Conservation (phyloP, 2,113 vertebrate genomes). For the Poecile atricapillus region DNA sequence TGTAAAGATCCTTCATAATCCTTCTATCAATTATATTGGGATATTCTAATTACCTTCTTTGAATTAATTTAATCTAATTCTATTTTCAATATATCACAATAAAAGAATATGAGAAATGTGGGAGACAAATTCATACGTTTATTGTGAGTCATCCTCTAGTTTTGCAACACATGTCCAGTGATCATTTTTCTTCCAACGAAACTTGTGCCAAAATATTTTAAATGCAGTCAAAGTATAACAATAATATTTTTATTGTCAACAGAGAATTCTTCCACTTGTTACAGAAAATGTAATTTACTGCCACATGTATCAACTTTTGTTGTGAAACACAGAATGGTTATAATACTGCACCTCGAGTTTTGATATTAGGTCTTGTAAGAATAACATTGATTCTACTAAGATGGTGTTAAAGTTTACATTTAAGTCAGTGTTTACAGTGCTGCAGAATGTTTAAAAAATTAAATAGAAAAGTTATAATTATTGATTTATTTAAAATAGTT, state of each 20-base stretch:
- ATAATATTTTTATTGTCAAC: not conserved
- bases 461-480: not conserved
- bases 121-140: accelerated
- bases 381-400: not conserved
- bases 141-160: not conserved
- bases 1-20: not conserved
- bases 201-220: not conserved
- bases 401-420: not conserved
- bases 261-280: not conserved
- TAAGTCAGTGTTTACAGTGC: not conserved
- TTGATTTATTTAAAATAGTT: not conserved
- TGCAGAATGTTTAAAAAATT: not conserved
- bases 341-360: not conserved
- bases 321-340: not conserved
- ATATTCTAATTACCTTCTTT: not conserved
- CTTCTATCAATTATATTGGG: not conserved
- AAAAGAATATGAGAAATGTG: not conserved
- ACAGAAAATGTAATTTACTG: not conserved
- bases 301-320: not conserved
- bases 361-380: not conserved
- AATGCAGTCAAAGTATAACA: not conserved
- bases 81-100: not conserved
- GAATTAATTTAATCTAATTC: not conserved
- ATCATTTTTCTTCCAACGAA: not conserved
- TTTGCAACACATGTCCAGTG: accelerated